Evolutionary conservation across 2,888 invertebrate genomes (phyloP).

Genomic region (Amiota communis): DNA sequence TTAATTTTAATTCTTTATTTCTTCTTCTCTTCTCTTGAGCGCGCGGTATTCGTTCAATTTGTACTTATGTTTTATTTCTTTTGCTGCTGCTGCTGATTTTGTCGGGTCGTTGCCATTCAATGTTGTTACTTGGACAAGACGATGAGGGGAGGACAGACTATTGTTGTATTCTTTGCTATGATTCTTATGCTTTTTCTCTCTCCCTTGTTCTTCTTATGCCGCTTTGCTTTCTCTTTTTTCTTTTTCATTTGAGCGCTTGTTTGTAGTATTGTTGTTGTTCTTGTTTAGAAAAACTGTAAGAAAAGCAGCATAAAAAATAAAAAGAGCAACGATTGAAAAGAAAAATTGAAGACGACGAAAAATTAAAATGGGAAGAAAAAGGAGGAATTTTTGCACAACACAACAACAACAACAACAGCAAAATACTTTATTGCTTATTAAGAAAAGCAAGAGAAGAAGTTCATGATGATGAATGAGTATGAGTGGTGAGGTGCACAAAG

Average conservation of each 20-base stretch:
- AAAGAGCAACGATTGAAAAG: neutral
- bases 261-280: constrained; percentile 38
- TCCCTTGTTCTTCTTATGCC: constrained; percentile 19
- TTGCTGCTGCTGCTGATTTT: constrained; percentile 55
- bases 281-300: constrained; percentile 63
- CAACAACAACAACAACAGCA: neutral
- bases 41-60: neutral
- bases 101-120: constrained; percentile 56
- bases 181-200: constrained; percentile 46
- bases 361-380: neutral
- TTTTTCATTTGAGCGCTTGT: constrained; percentile 31
- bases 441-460: too few relatives aligned
- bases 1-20: constrained; percentile 22
- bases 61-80: constrained; percentile 50
- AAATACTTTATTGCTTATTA: too few relatives aligned
- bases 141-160: neutral
- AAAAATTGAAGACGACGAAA: neutral
- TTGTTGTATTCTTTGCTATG: neutral
- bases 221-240: constrained; percentile 59
- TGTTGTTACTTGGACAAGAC: constrained; percentile 36
- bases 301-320: constrained; percentile 53
- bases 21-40: constrained; percentile 42
- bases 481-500: neutral
- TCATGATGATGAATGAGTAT: neutral
- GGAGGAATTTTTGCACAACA: neutral